A percentile compares a stretch with the other conserved stretches of the same genome.
phyloP scores from a whole-genome alignment of 2,888 invertebrate genomes.

The Ptilodon capucinus region DNA sequence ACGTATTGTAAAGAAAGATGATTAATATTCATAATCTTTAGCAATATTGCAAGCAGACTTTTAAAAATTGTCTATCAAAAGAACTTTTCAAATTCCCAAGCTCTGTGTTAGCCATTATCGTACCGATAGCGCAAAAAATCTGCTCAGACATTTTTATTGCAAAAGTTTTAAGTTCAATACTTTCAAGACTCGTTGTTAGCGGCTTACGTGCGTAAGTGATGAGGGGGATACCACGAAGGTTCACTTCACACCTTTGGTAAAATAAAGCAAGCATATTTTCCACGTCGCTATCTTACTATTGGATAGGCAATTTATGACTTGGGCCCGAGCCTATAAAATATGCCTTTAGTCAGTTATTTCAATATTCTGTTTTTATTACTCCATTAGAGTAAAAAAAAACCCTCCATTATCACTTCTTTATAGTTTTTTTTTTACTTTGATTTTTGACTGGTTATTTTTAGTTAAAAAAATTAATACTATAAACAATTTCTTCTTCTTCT shows the following conservation, averaged over 20 bases:
- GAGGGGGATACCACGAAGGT: conserved; percentile 29
- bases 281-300: conserved; percentile 27
- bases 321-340: neutral
- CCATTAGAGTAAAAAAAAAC: too few species aligned
- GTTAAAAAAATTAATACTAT: too few species aligned
- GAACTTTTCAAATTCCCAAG: neutral
- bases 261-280: conserved; percentile 36
- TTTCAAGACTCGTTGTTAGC: conserved; percentile 28
- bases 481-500: too few species aligned
- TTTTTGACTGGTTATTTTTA: too few species aligned
- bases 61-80: neutral
- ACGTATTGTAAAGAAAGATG: too few species aligned
- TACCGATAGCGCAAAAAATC: neutral
- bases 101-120: neutral
- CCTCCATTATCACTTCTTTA: too few species aligned
- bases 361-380: neutral
- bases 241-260: conserved; percentile 28
- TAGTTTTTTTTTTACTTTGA: too few species aligned
- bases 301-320: conserved; percentile 26
- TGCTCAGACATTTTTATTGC: conserved; percentile 22
- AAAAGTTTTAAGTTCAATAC: conserved; percentile 26
- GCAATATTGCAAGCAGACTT: too few species aligned
- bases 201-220: conserved; percentile 41
- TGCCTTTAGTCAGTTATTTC: neutral
- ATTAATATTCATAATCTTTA: too few species aligned